Conservation (phyloP, 2,888 invertebrate genomes). For the Autographa gamma region DNA sequence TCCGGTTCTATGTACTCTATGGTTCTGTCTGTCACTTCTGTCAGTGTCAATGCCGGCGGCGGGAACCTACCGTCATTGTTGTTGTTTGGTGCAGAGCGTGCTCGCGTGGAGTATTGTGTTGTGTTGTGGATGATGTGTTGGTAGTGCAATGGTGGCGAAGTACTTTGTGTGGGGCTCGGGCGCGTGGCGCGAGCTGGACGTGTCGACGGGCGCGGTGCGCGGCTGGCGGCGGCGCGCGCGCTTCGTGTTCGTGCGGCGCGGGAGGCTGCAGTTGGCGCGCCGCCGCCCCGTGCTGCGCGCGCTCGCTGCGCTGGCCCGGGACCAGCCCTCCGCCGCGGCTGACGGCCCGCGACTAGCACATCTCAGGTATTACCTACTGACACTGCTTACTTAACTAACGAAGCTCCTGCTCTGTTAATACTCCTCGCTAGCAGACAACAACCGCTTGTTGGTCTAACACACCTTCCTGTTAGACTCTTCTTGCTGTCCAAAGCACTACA, state of each 20-base stretch:
- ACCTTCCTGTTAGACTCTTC: too few species aligned
- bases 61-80: too few species aligned
- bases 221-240: conserved; percentile 62
- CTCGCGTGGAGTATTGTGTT: not conserved
- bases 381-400: not conserved
- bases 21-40: too few species aligned
- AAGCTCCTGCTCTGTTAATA: too few species aligned
- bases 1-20: too few species aligned
- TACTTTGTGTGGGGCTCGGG: conserved; percentile 64
- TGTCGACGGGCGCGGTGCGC: conserved; percentile 43
- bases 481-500: too few species aligned
- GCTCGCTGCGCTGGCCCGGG: conserved; percentile 58
- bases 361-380: conserved; percentile 50
- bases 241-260: conserved; percentile 58
- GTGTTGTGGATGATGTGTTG: not conserved
- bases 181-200: conserved; percentile 70
- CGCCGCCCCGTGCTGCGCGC: conserved; percentile 62
- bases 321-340: conserved; percentile 49
- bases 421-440: too few species aligned
- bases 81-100: too few species aligned
- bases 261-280: conserved; percentile 58
- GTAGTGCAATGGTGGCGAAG: conserved; percentile 39
- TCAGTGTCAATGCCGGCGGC: too few species aligned
- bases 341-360: conserved; percentile 59
- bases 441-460: too few species aligned